Percentiles rank a stretch among this genome's conserved stretches.
Conservation (phyloP, 2,888 invertebrate species). For the Holacanthella duospinosa region DNA sequence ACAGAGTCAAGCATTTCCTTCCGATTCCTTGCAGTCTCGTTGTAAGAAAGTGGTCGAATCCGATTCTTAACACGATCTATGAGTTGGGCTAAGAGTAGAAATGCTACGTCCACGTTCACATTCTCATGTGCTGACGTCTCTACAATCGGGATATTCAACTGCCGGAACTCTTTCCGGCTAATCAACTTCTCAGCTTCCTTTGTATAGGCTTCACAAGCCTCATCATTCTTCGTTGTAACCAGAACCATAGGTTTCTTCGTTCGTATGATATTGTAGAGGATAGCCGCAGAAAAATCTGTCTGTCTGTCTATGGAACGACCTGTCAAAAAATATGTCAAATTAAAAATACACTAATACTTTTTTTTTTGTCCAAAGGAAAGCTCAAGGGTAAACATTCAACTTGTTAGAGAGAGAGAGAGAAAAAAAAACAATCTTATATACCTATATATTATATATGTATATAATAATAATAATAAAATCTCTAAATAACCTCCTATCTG, state of each 20-base stretch:
- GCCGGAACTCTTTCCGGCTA: constrained; percentile 81
- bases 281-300: constrained; percentile 72
- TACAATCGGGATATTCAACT: constrained; percentile 65
- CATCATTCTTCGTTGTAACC: constrained; percentile 92
- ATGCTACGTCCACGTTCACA: constrained; percentile 88
- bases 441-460: too few relatives aligned
- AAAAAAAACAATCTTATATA: too few relatives aligned
- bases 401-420: too few relatives aligned
- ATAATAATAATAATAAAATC: too few relatives aligned
- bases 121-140: constrained; percentile 94
- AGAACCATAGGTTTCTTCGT: constrained; percentile 90
- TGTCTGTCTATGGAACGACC: constrained; percentile 46
- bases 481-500: too few relatives aligned
- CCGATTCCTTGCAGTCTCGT: constrained; percentile 72
- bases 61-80: constrained; percentile 79
- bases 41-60: constrained; percentile 59
- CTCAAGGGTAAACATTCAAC: too few relatives aligned
- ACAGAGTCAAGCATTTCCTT: constrained; percentile 82
- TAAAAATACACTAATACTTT: too few relatives aligned
- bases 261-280: constrained; percentile 75
- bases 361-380: too few relatives aligned
- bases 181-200: constrained; percentile 81
- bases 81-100: constrained; percentile 78
- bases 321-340: constrained; percentile 12
- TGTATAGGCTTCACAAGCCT: constrained; percentile 73